Percentiles rank a stretch among this genome's conserved stretches.
phyloP scores from a whole-genome alignment of 2,113 vertebrate genomes.

The Meriones unguiculatus region DNA sequence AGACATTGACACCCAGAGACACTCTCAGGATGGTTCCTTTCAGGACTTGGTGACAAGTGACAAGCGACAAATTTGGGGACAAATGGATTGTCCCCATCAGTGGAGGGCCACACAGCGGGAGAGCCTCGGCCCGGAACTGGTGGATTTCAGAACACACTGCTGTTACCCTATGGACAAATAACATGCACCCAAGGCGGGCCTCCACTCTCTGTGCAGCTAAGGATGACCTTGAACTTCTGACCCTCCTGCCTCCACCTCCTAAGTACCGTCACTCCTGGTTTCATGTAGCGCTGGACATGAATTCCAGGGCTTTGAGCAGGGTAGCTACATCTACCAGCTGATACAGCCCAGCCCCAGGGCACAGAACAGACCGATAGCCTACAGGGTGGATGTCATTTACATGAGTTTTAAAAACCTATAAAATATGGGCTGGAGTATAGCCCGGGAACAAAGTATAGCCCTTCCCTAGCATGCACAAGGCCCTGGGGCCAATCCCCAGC shows the following conservation, averaged over 20 bases:
- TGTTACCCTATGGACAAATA: not conserved
- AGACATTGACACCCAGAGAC: not conserved
- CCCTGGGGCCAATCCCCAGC: not conserved
- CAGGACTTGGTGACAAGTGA: not conserved
- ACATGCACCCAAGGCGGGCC: not conserved
- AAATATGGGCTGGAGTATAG: not conserved
- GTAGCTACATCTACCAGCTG: not conserved
- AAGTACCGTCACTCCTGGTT: too few species aligned
- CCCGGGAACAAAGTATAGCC: not conserved
- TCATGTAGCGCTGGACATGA: not conserved
- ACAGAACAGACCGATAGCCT: not conserved
- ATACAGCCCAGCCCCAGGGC: too few species aligned
- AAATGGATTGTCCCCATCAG: not conserved
- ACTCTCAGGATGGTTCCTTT: not conserved
- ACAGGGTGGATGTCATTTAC: not conserved
- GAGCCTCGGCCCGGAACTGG: fast-evolving
- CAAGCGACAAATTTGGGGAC: not conserved
- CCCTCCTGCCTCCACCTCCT: too few species aligned
- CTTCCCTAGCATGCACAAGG: not conserved
- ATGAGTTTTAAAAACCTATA: not conserved
- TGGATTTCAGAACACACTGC: not conserved
- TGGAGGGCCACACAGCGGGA: not conserved
- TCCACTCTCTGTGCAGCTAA: not conserved
- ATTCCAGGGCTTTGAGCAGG: not conserved
- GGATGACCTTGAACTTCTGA: not conserved